Conservation (phyloP, 2,888 invertebrate species). For the Caenorhabditis auriculariae region DNA sequence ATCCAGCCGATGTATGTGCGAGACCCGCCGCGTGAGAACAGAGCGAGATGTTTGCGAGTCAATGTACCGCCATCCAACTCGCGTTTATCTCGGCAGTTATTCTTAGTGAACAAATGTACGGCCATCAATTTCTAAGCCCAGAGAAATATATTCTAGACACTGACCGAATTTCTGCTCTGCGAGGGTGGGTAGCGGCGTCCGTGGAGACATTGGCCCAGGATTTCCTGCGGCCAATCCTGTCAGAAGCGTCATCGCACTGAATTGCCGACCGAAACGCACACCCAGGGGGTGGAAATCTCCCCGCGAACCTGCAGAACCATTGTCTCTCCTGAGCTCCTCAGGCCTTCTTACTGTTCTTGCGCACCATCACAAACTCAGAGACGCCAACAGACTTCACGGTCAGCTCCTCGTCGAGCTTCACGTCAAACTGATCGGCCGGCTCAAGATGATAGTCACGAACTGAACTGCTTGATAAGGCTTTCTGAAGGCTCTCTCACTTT, state of each 20-base stretch:
- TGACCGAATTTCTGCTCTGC: slow-evolving; percentile 9
- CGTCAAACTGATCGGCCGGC: slow-evolving; percentile 30
- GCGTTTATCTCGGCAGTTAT: too few relatives aligned
- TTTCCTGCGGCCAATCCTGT: slow-evolving; percentile 27
- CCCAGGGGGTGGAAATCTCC: slow-evolving; percentile 39
- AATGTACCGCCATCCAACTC: too few relatives aligned
- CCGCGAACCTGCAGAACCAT: slow-evolving; percentile 19
- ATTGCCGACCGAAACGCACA: slow-evolving; percentile 18
- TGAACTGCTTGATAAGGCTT: background rate
- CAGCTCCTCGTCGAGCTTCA: slow-evolving; percentile 23
- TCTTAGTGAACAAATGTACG: too few relatives aligned
- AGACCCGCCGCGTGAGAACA: too few relatives aligned
- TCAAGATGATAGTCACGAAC: slow-evolving; percentile 40
- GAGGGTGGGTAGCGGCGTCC: slow-evolving; percentile 19
- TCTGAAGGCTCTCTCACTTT: background rate
- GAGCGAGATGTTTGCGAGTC: too few relatives aligned
- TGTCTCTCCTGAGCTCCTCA: background rate
- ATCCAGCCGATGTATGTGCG: too few relatives aligned
- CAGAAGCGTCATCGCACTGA: slow-evolving; percentile 23
- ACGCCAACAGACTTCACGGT: slow-evolving; percentile 23
- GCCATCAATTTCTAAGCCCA: too few relatives aligned
- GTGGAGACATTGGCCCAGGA: slow-evolving; percentile 21
- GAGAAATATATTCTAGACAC: too few relatives aligned
- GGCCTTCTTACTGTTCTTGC: slow-evolving; percentile 32
- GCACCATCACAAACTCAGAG: slow-evolving; percentile 39